Evolutionary conservation across 2,888 invertebrate species (phyloP).

Genomic region (Polyploca ridens): DNA sequence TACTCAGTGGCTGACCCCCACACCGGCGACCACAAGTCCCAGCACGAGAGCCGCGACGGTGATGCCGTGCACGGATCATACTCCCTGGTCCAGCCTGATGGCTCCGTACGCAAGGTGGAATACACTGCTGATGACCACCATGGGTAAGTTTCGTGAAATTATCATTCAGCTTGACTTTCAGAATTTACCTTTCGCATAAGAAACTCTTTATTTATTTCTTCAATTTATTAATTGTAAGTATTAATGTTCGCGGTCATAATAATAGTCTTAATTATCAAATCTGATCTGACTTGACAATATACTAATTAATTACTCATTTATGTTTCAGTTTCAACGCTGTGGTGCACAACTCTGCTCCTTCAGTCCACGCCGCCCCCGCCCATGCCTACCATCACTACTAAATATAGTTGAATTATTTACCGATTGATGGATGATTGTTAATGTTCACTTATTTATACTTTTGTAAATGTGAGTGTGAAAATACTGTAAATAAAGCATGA

Average conservation of each 20-base stretch:
- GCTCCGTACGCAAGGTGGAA: conserved; percentile 79
- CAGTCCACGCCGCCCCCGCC: conserved; percentile 64
- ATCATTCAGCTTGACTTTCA: background rate
- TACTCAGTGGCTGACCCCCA: conserved; percentile 78
- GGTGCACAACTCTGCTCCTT: conserved; percentile 73
- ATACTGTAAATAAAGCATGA: conserved; percentile 46
- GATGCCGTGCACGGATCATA: conserved; percentile 84
- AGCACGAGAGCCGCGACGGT: conserved; percentile 71
- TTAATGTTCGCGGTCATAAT: no score
- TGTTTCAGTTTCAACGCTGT: conserved; percentile 75
- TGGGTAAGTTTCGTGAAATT: conserved; percentile 34
- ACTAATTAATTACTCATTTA: background rate
- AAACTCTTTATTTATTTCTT: no score
- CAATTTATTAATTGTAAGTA: no score
- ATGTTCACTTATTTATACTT: conserved; percentile 38
- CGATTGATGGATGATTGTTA: conserved; percentile 23
- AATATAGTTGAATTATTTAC: conserved; percentile 20
- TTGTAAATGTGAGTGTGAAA: conserved; percentile 30
- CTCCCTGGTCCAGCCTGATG: conserved; percentile 81
- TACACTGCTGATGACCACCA: conserved; percentile 63
- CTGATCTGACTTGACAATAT: no score
- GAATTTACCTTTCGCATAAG: no score
- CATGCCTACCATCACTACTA: conserved; percentile 62
- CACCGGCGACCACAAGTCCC: conserved; percentile 79
- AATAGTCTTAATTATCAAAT: no score